Conservation (phyloP, 2,113 vertebrate species). For the Cyanoramphus novaezelandiae region DNA sequence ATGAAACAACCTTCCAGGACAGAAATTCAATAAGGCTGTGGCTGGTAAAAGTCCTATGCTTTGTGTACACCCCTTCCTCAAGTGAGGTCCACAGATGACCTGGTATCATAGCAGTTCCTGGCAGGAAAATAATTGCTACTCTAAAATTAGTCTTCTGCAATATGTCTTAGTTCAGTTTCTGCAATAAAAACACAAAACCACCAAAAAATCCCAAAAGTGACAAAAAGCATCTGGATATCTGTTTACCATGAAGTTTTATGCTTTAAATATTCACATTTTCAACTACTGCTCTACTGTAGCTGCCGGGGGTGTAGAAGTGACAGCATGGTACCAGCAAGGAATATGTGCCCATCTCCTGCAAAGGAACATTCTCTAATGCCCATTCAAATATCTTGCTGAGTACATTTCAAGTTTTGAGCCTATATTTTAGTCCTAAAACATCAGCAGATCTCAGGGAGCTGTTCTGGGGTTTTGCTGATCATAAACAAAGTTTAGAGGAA, state of each 20-base stretch:
- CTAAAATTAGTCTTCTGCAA: not conserved
- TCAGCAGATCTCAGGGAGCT: not conserved
- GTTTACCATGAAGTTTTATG: not conserved
- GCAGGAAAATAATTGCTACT: not conserved
- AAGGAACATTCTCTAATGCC: not conserved
- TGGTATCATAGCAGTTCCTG: not conserved
- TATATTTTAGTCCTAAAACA: not conserved
- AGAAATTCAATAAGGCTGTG: not conserved
- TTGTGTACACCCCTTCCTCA: not conserved
- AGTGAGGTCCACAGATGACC: not conserved
- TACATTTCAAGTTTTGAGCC: not conserved
- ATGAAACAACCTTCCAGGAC: not conserved
- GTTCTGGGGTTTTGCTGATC: not conserved
- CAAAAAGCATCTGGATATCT: not conserved
- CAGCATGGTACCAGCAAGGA: not conserved
- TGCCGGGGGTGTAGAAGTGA: not conserved
- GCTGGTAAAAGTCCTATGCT: not conserved
- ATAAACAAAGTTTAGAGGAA: not conserved
- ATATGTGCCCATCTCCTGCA: not conserved
- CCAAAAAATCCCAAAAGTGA: not conserved
- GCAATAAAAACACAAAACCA: not conserved
- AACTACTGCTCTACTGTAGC: not conserved
- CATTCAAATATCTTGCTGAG: not conserved
- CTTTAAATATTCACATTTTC: not conserved
- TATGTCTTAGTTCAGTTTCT: not conserved